Conservation (phyloP, 1,140 invertebrate species). For the Calycopis cecrops region DNA sequence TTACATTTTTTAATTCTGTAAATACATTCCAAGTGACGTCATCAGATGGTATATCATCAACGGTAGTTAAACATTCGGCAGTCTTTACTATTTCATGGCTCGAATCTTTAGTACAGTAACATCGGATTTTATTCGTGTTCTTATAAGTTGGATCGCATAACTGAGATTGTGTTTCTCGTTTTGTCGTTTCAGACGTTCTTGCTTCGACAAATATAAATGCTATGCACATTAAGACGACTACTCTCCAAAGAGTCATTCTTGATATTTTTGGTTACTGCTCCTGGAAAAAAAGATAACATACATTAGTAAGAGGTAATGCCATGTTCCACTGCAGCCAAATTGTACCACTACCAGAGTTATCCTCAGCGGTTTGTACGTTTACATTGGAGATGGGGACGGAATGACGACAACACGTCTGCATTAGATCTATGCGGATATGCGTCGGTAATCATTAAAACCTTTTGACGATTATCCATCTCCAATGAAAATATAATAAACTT, state of each 20-base stretch:
- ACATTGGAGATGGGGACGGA: too few species aligned
- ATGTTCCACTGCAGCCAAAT: too few species aligned
- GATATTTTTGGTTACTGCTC: constrained; percentile 24
- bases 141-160: constrained; percentile 49
- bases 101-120: constrained; percentile 46
- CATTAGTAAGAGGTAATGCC: too few species aligned
- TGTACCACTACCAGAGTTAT: too few species aligned
- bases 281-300: constrained; percentile 31
- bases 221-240: constrained; percentile 39
- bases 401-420: too few species aligned
- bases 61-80: constrained; percentile 77
- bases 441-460: too few species aligned
- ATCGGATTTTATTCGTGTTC: constrained; percentile 50
- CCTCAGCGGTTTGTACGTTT: too few species aligned
- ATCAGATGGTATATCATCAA: constrained; percentile 71
- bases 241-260: constrained; percentile 47
- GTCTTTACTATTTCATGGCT: constrained; percentile 31
- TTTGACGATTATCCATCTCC: too few species aligned
- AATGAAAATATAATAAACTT: too few species aligned
- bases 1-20: constrained; percentile 77
- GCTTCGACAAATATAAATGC: constrained; percentile 40
- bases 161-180: constrained; percentile 37
- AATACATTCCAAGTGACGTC: constrained; percentile 81
- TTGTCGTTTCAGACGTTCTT: constrained; percentile 39
- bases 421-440: too few species aligned